Conservation (phyloP, 2,797 vertebrate species). For the Naso thynnoides region DNA sequence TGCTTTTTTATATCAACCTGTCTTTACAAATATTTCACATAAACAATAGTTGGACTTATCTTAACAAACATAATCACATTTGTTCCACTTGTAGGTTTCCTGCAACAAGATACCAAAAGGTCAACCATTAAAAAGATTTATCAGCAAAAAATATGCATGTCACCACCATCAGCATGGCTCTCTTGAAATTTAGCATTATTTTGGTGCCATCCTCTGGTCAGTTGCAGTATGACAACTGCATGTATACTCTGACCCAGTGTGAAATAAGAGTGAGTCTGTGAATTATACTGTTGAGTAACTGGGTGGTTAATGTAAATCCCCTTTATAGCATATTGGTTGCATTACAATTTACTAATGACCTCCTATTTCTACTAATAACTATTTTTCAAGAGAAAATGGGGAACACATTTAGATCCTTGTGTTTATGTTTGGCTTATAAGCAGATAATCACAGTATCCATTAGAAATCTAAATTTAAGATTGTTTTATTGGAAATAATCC, state of each 20-base stretch:
- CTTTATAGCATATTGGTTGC: background rate
- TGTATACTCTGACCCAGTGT: background rate
- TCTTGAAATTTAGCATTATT: background rate
- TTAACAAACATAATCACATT: background rate
- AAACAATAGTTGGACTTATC: background rate
- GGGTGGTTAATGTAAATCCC: background rate
- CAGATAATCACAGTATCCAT: background rate
- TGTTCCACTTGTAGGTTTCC: slow-evolving; percentile 7
- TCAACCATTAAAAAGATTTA: slow-evolving; percentile 14
- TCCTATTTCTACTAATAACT: background rate
- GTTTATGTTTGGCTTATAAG: background rate
- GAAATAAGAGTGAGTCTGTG: background rate
- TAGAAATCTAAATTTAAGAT: no score
- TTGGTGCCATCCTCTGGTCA: slow-evolving; percentile 46
- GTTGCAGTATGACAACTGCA: background rate
- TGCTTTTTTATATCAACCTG: no score
- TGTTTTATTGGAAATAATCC: no score
- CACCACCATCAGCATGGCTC: background rate
- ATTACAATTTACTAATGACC: background rate
- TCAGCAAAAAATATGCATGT: slow-evolving; percentile 19
- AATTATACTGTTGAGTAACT: background rate
- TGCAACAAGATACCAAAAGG: slow-evolving; percentile 29
- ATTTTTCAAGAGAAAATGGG: background rate
- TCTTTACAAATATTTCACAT: no score
- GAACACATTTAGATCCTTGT: background rate